Evolutionary conservation across 2,797 vertebrate genomes (phyloP), one percentile per base, ranked within the genome.

Genomic region (Brotula barbata): DNA sequence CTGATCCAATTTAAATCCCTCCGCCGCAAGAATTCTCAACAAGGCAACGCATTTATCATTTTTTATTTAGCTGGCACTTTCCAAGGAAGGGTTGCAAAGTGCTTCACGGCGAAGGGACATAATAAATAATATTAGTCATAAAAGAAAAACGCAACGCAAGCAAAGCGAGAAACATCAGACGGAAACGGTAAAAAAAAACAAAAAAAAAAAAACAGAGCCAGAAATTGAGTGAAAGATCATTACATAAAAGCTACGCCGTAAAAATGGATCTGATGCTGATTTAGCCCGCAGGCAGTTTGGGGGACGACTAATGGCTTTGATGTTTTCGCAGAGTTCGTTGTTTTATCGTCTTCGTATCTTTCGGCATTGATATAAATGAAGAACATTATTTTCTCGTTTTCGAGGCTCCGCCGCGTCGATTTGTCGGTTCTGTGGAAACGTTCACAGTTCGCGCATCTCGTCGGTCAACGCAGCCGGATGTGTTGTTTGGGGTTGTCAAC

Each of bases 31-130:
- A 70, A 45, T 23, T 42, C 22, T 22, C 37, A 40, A 40, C 54
- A 50, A n/a, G 20, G 16, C 22, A 60, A 46, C 45, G n/a, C 39
- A 60, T 64, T 67, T 37, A 57, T 73, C 37, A 63, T 67, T 77
- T 84, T n/a, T 75, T 71, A 61, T 78, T 68, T 40, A 37, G 58
- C 34, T 14, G 14, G 49, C 58, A 45, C 41, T 71, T 80, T 75
- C 48, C 14, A 55, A 21, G 41, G 16, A 19, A 62, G 23, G 16
- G 33, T 28, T 47, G 52, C 20, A 21, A 53, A 60, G 52, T 55
- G 21, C 40, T 65, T 52, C n/a, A 43, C 36, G 5, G 17, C 37
- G 15, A 52, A 36, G 28, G 20, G 53, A 69, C 45, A 31, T 31
- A 50, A 39, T 58, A 60, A 73, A 68, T 67, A 42, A 51, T 7